Percentiles rank a stretch among this genome's conserved stretches.
phyloP scores from a whole-genome alignment of 2,888 invertebrate species.

The Suillia variegata region DNA sequence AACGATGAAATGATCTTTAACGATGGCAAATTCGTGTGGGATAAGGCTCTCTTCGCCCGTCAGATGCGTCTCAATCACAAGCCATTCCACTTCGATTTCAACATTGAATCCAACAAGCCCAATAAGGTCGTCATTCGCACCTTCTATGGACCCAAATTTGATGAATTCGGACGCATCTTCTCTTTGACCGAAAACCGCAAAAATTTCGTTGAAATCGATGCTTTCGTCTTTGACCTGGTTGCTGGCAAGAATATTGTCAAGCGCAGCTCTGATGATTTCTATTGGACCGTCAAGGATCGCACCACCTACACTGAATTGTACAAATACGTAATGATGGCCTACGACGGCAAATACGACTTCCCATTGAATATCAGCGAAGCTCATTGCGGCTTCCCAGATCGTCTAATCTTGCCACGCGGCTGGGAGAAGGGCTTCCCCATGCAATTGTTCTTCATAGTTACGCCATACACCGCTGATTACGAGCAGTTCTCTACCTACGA shows the following conservation, averaged over 20 bases:
- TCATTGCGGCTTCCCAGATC: conserved; percentile 67
- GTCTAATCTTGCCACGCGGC: conserved; percentile 69
- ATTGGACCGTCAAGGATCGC: conserved; percentile 65
- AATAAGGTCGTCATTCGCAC: conserved; percentile 67
- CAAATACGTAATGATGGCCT: conserved; percentile 61
- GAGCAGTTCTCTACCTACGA: conserved; percentile 60
- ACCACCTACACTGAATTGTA: conserved; percentile 58
- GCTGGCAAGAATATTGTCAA: conserved; percentile 61
- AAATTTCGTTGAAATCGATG: conserved; percentile 69
- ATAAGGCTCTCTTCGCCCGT: conserved; percentile 61
- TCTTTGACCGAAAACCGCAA: conserved; percentile 66
- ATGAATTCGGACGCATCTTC: conserved; percentile 61
- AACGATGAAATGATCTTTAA: conserved; percentile 39
- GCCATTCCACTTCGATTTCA: conserved; percentile 67
- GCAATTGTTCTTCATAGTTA: conserved; percentile 66
- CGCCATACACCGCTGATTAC: conserved; percentile 55
- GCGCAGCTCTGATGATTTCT: conserved; percentile 41
- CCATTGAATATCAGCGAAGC: conserved; percentile 60
- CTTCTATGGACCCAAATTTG: conserved; percentile 73
- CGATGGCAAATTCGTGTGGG: conserved; percentile 54
- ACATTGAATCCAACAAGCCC: conserved; percentile 66
- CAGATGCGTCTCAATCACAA: conserved; percentile 74
- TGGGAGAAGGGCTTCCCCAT: conserved; percentile 67
- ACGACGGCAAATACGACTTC: conserved; percentile 60
- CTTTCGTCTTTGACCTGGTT: conserved; percentile 66